A percentile compares a stretch with the other conserved stretches of the same genome.
These are phyloP conservation scores for Caenorhabditis afra DNA, from an alignment of 2,888 invertebrate species.

Conservation along the genomic window DNA sequence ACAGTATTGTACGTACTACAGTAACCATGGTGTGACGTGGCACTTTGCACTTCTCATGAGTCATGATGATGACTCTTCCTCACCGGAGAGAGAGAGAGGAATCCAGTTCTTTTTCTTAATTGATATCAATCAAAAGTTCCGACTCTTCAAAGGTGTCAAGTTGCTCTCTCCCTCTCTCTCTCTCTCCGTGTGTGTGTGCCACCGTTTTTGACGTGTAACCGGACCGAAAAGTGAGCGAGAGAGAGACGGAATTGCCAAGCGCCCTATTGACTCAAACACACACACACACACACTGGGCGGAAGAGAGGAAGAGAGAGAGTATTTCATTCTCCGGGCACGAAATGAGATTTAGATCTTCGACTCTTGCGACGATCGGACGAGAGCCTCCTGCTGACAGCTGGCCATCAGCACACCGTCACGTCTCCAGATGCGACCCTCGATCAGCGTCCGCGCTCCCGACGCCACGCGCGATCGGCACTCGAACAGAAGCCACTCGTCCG, in stretches of 20 bases:
- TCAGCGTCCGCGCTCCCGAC: slow-evolving; percentile 67
- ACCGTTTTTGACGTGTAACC: slow-evolving; percentile 45
- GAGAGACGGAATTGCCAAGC: neutral
- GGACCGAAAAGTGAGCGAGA: slow-evolving; percentile 42
- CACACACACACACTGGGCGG: neutral
- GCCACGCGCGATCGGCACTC: slow-evolving; percentile 63
- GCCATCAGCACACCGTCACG: slow-evolving; percentile 71
- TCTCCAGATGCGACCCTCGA: slow-evolving; percentile 69
- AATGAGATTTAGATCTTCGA: too few relatives aligned
- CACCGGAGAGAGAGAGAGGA: neutral
- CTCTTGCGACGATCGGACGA: too few relatives aligned
- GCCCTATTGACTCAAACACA: too few relatives aligned
- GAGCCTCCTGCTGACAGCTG: slow-evolving; percentile 69
- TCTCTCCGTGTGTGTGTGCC: slow-evolving; percentile 9
- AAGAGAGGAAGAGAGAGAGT: slow-evolving; percentile 18
- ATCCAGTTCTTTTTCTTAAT: slow-evolving; percentile 25
- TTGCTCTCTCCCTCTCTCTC: too few relatives aligned
- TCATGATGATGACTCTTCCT: too few relatives aligned
- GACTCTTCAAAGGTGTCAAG: slow-evolving; percentile 47
- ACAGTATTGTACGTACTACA: too few relatives aligned
- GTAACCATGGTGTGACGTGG: too few relatives aligned
- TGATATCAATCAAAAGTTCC: slow-evolving; percentile 38
- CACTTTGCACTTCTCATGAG: too few relatives aligned
- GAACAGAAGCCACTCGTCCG: slow-evolving; percentile 77
- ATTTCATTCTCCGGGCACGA: neutral